These are phyloP conservation scores for Beris morrisii DNA, from an alignment of 2,888 invertebrate genomes.

Conservation along the genomic window DNA sequence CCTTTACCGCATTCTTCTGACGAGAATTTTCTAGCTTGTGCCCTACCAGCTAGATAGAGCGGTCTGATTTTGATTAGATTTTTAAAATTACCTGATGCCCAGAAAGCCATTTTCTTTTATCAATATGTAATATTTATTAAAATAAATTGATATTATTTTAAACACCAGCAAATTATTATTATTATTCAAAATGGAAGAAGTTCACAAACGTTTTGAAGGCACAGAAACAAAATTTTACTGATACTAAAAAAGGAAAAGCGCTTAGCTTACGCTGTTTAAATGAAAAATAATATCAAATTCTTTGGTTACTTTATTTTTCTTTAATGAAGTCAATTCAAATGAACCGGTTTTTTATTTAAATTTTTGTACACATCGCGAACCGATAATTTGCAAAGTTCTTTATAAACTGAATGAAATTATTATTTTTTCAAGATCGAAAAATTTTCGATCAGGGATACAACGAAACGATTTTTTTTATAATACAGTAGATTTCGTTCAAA, in stretches of 20 bases:
- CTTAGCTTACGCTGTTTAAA: slow-evolving; percentile 20
- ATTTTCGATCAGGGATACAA: no score
- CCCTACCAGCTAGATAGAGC: slow-evolving; percentile 5
- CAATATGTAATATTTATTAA: slow-evolving; percentile 3
- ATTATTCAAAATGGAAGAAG: slow-evolving; percentile 19
- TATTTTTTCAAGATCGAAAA: no score
- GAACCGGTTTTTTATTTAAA: no score
- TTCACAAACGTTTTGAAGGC: slow-evolving; percentile 26
- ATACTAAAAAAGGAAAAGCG: slow-evolving; percentile 21
- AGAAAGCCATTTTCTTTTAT: slow-evolving; percentile 25
- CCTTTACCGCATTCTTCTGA: slow-evolving; percentile 19
- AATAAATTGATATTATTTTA: slow-evolving; percentile 23
- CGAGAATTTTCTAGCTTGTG: slow-evolving; percentile 8
- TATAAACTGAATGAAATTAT: slow-evolving; percentile 5
- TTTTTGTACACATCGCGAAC: not conserved
- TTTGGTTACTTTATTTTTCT: no score
- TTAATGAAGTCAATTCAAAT: no score
- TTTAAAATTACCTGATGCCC: slow-evolving; percentile 17
- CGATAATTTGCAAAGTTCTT: slow-evolving; percentile 22
- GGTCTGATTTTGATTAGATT: slow-evolving; percentile 10
- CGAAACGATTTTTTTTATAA: no score
- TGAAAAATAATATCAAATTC: slow-evolving; percentile 5
- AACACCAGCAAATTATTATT: slow-evolving; percentile 17
- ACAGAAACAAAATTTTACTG: slow-evolving; percentile 24
- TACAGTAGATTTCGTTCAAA: no score